Evolutionary conservation across 2,113 vertebrate species (phyloP), one percentile per base, ranked within the genome.

Genomic region (Pheucticus melanocephalus): DNA sequence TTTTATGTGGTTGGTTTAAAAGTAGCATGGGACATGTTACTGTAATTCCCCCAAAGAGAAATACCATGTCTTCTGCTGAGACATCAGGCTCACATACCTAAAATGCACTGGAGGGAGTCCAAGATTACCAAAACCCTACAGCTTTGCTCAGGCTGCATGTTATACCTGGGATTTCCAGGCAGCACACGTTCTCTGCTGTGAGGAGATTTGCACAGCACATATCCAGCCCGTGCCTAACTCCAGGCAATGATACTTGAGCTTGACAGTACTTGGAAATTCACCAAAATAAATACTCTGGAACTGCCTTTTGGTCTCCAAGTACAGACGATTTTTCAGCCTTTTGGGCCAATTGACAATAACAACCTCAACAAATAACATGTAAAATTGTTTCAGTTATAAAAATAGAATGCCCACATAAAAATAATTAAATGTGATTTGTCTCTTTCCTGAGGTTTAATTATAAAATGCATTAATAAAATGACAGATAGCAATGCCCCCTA

Each of bases 391-490:
- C 64, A 7, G 30, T 78, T 88, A 51, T 88, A 95, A 94, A 96
- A 89, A 61, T 61, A 89, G 78, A 95, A 81, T 86, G 56, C 71
- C 50, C 11, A 27, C 79, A 64, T 77, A 88, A 86, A 78, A 95
- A 44, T 33, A 91, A 92, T 86, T 86, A 85, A 85, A 42, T 50
- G 54, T 84, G 86, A 96, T 96, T 96, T 91, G 84, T 92, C 59
- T 88, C 82, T 86, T 97, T 95, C 80, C 90, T 68, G 84, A 94
- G 70, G 28, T 90, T 94, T 96, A 96, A 97, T 97, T 97, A 97
- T 86, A 94, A 96, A 97, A 94, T 86, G 22, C 89, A 96, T 95
- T 94, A 95, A 91, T 92, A 88, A 93, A 93, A 82, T 90, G 48
- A 50, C 56, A 96, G 86, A 88, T 57, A 95, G 73, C 24, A 64